Percentiles rank a stretch among this genome's conserved stretches.
Evolutionary conservation across 2,797 vertebrate genomes (phyloP).

Genomic region (Rhabdophis nuchalis): DNA sequence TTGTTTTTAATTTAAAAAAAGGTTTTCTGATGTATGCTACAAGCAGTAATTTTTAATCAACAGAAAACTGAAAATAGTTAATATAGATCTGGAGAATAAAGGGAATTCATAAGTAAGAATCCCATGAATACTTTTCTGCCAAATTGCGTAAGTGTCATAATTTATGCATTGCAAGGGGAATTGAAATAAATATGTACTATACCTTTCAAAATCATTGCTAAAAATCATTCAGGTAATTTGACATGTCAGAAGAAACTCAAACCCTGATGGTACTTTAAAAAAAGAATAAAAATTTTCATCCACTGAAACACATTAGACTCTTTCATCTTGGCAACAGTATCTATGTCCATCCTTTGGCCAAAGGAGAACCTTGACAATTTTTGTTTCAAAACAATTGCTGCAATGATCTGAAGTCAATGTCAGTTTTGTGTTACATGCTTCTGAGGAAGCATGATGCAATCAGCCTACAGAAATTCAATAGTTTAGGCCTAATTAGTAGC

Average conservation of each 20-base stretch:
- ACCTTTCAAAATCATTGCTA: neutral
- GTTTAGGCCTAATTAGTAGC: neutral
- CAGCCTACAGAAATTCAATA: neutral
- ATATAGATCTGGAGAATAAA: neutral
- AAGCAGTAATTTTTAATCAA: neutral
- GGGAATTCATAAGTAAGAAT: neutral
- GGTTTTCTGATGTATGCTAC: neutral
- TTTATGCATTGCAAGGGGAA: neutral
- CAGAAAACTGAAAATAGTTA: neutral
- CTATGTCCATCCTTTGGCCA: neutral
- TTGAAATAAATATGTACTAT: neutral
- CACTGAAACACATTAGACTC: neutral
- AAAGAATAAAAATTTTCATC: rapidly evolving
- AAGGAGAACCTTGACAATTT: neutral
- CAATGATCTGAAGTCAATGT: neutral
- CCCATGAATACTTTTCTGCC: neutral
- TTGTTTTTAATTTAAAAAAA: neutral
- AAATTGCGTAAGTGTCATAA: neutral
- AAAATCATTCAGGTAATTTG: neutral
- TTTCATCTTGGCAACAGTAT: slow-evolving; percentile 1
- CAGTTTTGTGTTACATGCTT: neutral
- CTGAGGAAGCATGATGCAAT: neutral
- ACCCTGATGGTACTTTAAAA: neutral
- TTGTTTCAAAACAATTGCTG: neutral
- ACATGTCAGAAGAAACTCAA: neutral